These are phyloP conservation scores for Harpagifer antarcticus DNA, from an alignment of 2,797 vertebrate species.

Conservation along the genomic window DNA sequence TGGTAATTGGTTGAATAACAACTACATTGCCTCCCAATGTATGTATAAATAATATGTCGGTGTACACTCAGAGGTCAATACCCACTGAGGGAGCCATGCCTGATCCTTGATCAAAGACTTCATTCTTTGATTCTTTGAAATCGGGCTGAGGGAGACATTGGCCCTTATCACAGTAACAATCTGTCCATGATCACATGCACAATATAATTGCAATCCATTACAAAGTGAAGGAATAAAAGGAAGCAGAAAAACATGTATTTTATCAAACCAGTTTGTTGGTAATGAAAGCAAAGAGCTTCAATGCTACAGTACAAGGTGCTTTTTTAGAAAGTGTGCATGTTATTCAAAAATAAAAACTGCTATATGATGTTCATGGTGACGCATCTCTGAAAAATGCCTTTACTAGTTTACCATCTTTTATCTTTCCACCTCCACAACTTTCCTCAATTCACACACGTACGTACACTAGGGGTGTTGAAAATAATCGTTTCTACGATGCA, in stretches of 20 bases:
- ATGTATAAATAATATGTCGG: conserved; percentile 8
- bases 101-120: conserved; percentile 28
- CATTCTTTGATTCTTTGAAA: conserved; percentile 25
- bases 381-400: conserved; percentile 21
- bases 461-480: too few species aligned
- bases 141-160: conserved; percentile 28
- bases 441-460: neutral
- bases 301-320: neutral
- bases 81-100: conserved; percentile 18
- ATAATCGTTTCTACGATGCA: too few species aligned
- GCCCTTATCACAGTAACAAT: conserved; percentile 17
- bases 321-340: conserved; percentile 24
- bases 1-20: conserved; percentile 8
- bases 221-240: neutral
- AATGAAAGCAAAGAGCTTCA: conserved; percentile 19
- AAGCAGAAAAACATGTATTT: conserved; percentile 2
- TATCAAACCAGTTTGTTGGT: conserved; percentile 16
- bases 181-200: conserved; percentile 13
- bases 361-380: conserved; percentile 49
- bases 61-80: conserved; percentile 43
- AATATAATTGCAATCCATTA: conserved; percentile 26
- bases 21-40: conserved; percentile 15
- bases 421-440: conserved; percentile 16
- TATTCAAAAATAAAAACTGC: conserved; percentile 22
- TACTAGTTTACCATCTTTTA: conserved; percentile 32